Conservation (phyloP, 2,888 invertebrate genomes). For the Chironomus tentans region DNA sequence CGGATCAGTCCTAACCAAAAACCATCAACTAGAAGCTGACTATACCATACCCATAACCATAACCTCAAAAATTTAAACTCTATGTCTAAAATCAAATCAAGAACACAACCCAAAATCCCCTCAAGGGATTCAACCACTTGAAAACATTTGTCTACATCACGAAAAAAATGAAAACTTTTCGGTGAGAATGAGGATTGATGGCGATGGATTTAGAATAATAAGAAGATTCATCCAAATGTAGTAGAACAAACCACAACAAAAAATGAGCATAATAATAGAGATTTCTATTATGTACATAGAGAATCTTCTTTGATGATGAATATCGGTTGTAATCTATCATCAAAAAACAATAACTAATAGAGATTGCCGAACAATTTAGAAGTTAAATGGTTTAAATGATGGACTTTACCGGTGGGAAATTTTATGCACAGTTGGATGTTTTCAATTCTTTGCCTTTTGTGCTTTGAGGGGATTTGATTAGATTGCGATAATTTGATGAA, state of each 20-base stretch:
- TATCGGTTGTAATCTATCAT: slow-evolving; percentile 22
- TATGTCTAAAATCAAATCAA: too few relatives aligned
- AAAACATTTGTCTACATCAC: slow-evolving; percentile 16
- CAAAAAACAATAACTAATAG: slow-evolving; percentile 21
- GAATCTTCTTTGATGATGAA: neutral
- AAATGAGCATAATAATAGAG: neutral
- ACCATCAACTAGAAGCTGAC: too few relatives aligned
- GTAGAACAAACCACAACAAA: neutral
- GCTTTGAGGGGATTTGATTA: neutral
- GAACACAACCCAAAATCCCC: too few relatives aligned
- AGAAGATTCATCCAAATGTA: neutral
- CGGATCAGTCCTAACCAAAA: too few relatives aligned
- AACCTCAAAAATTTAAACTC: too few relatives aligned
- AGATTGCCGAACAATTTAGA: slow-evolving; percentile 8
- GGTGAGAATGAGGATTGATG: slow-evolving; percentile 17
- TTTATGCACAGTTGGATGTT: neutral
- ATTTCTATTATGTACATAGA: neutral
- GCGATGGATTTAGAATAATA: neutral
- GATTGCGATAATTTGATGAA: neutral
- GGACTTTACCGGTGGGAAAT: neutral
- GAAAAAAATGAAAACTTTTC: neutral
- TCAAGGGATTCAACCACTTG: neutral
- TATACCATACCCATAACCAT: too few relatives aligned
- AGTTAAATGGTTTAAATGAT: neutral
- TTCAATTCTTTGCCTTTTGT: neutral